A percentile compares a stretch with the other conserved stretches of the same genome.
These are phyloP conservation scores for Lagocephalus sceleratus DNA, from an alignment of 2,797 vertebrate species.

Conservation along the genomic window DNA sequence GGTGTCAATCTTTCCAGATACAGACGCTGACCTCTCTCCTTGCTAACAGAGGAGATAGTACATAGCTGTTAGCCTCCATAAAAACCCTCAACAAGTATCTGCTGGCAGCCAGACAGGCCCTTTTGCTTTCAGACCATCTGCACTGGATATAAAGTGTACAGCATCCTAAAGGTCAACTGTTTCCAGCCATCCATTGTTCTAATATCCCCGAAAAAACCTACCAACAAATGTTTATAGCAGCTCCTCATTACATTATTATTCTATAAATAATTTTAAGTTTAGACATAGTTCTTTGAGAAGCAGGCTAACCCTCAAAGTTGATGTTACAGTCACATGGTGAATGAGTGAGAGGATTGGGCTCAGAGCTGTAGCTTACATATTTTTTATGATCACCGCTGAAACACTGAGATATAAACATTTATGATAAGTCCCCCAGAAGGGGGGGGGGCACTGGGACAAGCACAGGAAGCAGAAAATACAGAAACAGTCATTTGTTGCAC, in stretches of 20 bases:
- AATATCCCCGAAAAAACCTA: slow-evolving; percentile 26
- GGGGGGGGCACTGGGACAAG: no score
- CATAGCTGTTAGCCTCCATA: slow-evolving; percentile 36
- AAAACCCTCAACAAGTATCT: slow-evolving; percentile 40
- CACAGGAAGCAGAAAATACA: no score
- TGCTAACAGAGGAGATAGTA: slow-evolving; percentile 31
- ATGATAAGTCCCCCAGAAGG: no score
- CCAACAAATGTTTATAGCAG: slow-evolving; percentile 32
- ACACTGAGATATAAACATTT: not conserved
- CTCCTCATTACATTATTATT: slow-evolving; percentile 1
- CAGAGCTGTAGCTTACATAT: not conserved
- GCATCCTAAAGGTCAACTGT: slow-evolving; percentile 12
- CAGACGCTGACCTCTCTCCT: slow-evolving; percentile 22
- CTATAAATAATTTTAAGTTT: slow-evolving; percentile 3
- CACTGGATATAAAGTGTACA: slow-evolving; percentile 11
- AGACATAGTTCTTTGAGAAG: not conserved
- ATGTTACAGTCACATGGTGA: no score
- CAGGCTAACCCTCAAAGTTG: not conserved
- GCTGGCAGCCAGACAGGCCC: slow-evolving; percentile 24
- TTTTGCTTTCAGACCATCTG: slow-evolving; percentile 34
- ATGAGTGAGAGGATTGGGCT: not conserved
- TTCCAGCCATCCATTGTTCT: slow-evolving; percentile 21
- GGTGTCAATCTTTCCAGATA: slow-evolving; percentile 45
- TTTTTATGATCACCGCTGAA: not conserved
- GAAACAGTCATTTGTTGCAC: no score